Percentiles rank a stretch among this genome's conserved stretches.
Evolutionary conservation across 1,140 invertebrate species (phyloP).

Genomic region (Portunus trituberculatus): DNA sequence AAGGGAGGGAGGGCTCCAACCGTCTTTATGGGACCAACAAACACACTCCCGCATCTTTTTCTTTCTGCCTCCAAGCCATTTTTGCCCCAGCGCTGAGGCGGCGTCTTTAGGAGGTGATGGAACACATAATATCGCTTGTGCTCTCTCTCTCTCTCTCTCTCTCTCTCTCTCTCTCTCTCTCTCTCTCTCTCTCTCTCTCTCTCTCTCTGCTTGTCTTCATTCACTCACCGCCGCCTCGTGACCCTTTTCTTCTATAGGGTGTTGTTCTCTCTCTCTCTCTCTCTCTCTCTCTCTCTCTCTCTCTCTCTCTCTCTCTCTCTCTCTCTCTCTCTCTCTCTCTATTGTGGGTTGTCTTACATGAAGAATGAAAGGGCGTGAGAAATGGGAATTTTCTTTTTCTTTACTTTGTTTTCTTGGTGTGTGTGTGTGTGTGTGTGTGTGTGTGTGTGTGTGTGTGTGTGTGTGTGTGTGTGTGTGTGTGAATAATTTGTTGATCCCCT

Average conservation of each 20-base stretch:
- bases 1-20: background rate
- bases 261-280: constrained; percentile 9
- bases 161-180: background rate
- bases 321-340: background rate
- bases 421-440: constrained; percentile 35
- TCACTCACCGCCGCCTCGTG: no score
- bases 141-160: constrained; percentile 27
- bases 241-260: background rate
- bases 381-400: constrained; percentile 22
- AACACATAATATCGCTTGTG: background rate
- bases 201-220: constrained; percentile 32
- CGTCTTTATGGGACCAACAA: constrained; percentile 62
- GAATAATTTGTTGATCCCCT: background rate
- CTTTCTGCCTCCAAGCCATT: background rate
- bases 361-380: background rate
- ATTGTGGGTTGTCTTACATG: background rate
- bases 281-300: no score
- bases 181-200: constrained; percentile 25
- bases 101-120: background rate
- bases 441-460: background rate
- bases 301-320: no score
- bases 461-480: background rate
- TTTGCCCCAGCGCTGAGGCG: constrained; percentile 21
- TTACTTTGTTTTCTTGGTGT: constrained; percentile 13
- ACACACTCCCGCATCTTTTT: constrained; percentile 42